Conservation (phyloP, 2,888 invertebrate species). For the Ischnura elegans region DNA sequence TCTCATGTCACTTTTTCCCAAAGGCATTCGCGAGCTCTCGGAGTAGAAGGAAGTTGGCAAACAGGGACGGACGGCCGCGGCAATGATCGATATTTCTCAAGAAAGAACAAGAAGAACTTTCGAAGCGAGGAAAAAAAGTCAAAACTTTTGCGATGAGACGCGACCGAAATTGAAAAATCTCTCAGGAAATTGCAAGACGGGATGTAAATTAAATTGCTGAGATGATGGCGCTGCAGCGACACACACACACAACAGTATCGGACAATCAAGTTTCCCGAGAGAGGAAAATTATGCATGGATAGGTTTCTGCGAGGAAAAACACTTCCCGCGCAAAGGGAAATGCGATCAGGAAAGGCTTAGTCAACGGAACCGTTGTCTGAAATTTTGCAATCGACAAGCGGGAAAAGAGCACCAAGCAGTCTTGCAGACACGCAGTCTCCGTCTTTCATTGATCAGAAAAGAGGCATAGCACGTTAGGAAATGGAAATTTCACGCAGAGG, state of each 20-base stretch:
- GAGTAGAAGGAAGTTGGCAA: neutral
- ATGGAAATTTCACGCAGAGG: no score
- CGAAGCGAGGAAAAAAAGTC: neutral
- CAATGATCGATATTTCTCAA: neutral
- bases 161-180: neutral
- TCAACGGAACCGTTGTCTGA: neutral
- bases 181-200: slow-evolving; percentile 8
- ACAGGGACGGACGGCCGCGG: neutral
- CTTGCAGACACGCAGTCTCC: no score
- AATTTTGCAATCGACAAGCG: neutral
- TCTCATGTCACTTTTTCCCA: neutral
- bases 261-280: neutral
- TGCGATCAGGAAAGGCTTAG: neutral
- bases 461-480: no score
- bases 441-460: neutral
- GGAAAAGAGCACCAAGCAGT: neutral
- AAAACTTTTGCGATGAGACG: neutral
- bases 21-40: neutral
- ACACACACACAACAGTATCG: neutral
- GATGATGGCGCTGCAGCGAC: neutral
- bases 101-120: neutral
- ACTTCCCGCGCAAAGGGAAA: neutral
- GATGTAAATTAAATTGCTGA: neutral
- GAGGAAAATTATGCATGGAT: neutral
- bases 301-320: neutral